Percentiles rank a stretch among this genome's conserved stretches.
Conservation (phyloP, 2,888 invertebrate genomes). For the Syritta pipiens region DNA sequence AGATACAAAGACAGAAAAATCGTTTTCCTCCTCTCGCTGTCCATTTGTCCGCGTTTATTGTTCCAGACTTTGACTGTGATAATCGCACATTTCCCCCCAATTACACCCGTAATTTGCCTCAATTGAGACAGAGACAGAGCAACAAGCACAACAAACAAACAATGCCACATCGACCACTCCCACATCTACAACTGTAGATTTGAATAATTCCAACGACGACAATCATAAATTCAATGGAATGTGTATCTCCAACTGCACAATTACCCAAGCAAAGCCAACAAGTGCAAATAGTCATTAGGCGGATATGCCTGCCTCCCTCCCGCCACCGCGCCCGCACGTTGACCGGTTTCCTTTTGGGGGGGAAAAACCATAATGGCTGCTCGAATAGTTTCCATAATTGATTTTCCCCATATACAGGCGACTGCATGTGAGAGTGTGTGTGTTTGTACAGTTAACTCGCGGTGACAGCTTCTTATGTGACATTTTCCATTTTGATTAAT, state of each 20-base stretch:
- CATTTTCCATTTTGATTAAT: conserved; percentile 69
- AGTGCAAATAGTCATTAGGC: conserved; percentile 63
- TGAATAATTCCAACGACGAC: conserved; percentile 19
- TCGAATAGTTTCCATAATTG: conserved; percentile 69
- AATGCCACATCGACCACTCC: conserved; percentile 57
- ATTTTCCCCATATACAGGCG: conserved; percentile 60
- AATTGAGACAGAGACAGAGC: conserved; percentile 60
- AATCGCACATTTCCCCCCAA: conserved; percentile 59
- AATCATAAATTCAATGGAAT: conserved; percentile 59
- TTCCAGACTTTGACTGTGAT: conserved; percentile 57
- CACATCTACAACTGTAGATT: conserved; percentile 46
- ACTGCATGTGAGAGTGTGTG: conserved; percentile 7
- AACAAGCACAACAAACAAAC: no score
- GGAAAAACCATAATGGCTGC: conserved; percentile 68
- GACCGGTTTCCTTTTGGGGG: conserved; percentile 31
- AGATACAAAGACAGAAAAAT: no score
- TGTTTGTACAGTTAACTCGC: conserved; percentile 39
- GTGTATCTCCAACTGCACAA: conserved; percentile 67
- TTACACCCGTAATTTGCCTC: conserved; percentile 35
- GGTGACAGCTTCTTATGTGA: conserved; percentile 57
- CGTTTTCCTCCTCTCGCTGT: no score
- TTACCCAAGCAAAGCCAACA: conserved; percentile 68
- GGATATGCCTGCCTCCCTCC: conserved; percentile 27
- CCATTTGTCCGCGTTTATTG: conserved; percentile 23
- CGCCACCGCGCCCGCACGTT: background rate